These are phyloP conservation scores for Ailurus styani DNA, from an alignment of 2,113 vertebrate genomes.

Conservation along the genomic window DNA sequence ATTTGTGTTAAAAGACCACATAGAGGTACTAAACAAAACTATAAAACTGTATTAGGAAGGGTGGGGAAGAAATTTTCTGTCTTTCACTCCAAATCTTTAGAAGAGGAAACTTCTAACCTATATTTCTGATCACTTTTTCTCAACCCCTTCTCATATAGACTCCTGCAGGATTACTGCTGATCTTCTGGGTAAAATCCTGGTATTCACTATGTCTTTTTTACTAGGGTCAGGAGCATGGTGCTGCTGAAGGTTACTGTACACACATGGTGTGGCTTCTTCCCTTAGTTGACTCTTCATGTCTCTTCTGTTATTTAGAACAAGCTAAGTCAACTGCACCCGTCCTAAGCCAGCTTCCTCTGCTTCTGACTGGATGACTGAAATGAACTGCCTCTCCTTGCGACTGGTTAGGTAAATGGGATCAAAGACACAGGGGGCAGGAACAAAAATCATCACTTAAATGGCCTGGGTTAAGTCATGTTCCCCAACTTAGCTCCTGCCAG, in stretches of 20 bases:
- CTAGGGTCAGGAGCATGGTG: not conserved
- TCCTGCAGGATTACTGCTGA: not conserved
- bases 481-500: not conserved
- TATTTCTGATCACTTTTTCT: not conserved
- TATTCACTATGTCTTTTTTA: not conserved
- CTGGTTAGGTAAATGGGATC: not conserved
- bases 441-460: slow-evolving; percentile 9
- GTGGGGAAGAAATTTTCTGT: not conserved
- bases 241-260: not conserved
- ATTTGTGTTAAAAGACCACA: not conserved
- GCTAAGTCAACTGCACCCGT: not conserved
- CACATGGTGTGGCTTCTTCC: not conserved
- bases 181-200: slow-evolving; percentile 10
- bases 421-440: not conserved
- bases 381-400: not conserved
- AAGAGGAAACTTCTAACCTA: not conserved
- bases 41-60: not conserved
- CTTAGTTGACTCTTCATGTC: not conserved
- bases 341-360: not conserved
- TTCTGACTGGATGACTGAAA: not conserved
- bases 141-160: not conserved
- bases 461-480: not conserved
- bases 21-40: not conserved
- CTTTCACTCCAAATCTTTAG: not conserved
- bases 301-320: slow-evolving; percentile 3